Evolutionary conservation across 2,888 invertebrate species (phyloP).

Genomic region (Epirrhoe alternata): DNA sequence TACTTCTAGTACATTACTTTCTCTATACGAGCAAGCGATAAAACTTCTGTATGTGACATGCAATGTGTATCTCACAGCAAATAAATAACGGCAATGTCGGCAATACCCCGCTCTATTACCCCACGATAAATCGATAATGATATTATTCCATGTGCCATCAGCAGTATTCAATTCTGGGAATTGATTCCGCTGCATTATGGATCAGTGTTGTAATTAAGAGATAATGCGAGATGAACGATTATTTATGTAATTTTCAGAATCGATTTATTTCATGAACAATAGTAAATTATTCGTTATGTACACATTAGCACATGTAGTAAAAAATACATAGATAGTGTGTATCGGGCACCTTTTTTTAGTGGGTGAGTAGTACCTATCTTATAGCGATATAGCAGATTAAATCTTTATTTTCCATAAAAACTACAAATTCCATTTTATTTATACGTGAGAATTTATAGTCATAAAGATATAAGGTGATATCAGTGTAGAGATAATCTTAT

Average conservation of each 20-base stretch:
- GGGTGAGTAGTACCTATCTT: too few relatives aligned
- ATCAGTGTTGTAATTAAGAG: constrained; percentile 14
- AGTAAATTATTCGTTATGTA: neutral
- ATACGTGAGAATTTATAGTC: too few relatives aligned
- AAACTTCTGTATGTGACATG: constrained; percentile 2
- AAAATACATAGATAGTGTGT: too few relatives aligned
- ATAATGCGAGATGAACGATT: constrained; percentile 22
- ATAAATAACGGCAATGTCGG: constrained; percentile 7
- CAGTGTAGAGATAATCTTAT: too few relatives aligned
- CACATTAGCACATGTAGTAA: too few relatives aligned
- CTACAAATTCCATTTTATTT: too few relatives aligned
- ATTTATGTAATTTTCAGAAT: constrained; percentile 13
- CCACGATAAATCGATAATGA: constrained; percentile 15
- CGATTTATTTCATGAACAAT: constrained; percentile 5
- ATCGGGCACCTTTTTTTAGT: too few relatives aligned
- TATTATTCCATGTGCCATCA: constrained; percentile 38
- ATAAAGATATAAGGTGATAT: too few relatives aligned
- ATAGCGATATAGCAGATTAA: too few relatives aligned
- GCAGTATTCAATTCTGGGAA: constrained; percentile 43
- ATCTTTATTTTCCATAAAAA: too few relatives aligned
- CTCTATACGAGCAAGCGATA: neutral
- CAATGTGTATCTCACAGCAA: constrained; percentile 27
- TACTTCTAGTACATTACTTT: constrained; percentile 44
- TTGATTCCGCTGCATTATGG: constrained; percentile 35
- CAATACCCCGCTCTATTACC: constrained; percentile 5